Percentiles rank a stretch among this genome's conserved stretches.
Evolutionary conservation across 2,797 vertebrate species (phyloP).

Genomic region (Onychomys arenicola): DNA sequence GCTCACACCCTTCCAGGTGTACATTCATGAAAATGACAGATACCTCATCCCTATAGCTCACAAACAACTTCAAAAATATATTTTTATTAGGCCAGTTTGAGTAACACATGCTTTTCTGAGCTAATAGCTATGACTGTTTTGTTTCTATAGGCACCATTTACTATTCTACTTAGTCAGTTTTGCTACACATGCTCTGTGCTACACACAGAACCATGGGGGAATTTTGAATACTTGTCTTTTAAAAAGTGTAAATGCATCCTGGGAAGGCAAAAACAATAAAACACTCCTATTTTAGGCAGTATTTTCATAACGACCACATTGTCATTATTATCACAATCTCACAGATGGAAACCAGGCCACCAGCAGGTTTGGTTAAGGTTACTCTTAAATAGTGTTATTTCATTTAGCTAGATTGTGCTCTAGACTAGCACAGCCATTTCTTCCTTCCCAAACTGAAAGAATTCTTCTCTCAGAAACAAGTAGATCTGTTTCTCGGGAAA

Average conservation of each 20-base stretch:
- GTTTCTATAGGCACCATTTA: background rate
- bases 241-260: background rate
- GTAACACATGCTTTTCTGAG: background rate
- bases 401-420: background rate
- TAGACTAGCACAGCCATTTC: background rate
- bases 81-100: conserved; percentile 4
- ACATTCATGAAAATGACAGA: background rate
- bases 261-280: background rate
- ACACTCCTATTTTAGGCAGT: background rate
- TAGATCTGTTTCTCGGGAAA: background rate
- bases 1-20: background rate
- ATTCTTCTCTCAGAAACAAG: background rate
- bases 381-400: background rate
- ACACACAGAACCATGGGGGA: background rate
- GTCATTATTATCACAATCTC: background rate
- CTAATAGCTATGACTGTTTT: background rate
- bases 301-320: background rate
- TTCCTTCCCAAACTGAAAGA: background rate
- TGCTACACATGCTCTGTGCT: background rate
- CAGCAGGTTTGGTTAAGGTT: background rate
- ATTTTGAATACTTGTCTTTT: background rate
- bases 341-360: background rate
- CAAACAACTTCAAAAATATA: background rate
- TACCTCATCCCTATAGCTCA: background rate
- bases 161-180: background rate